Base-by-base conservation (phyloP, 2,113 vertebrate species). In the Mustelus asterias region DNA sequence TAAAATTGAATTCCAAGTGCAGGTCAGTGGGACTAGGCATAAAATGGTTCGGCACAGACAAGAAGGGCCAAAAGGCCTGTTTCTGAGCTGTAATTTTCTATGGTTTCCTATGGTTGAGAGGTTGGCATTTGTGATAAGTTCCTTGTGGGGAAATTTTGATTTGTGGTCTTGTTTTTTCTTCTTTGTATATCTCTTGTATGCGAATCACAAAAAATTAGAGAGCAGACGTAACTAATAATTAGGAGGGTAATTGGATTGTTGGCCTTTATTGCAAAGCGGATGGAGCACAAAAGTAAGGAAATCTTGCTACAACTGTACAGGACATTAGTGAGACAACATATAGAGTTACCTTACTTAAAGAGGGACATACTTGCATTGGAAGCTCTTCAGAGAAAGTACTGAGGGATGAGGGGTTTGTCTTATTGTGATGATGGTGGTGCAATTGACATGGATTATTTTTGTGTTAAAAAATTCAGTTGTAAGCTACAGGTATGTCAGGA, bases 91-190 rank as follows among this genome's bases (percentile, higher is more conserved):
- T n/a, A n/a, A n/a, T n/a, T n/a, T n/a, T n/a, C n/a, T n/a, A n/a
- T n/a, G n/a, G n/a, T n/a, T n/a, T n/a, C n/a, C n/a, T n/a, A n/a
- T 76, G 94, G 70, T 76, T 95, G 94, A 95, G 94, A 72, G 41
- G 94, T 44, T 72, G 67, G 69, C 72, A 95, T 95, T 95, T 95
- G 67, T 95, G 22, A 44, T 70, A 44, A 94, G 48, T 76, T 95
- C 69, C 69, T 76, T 54, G 24, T 18, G 24, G 94, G 67, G 24
- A 76, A 95, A 54, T 72, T 65, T 76, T 76, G 69, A 54, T 76
- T 95, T 95, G 18, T 95, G 94, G 92, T 44, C 63, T 67, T 67
- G 65, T 16, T 67, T 67, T 67, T 67, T 18, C 16, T 67, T 67
- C 18, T 67, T 67, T 16, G 26, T 76, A 8, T 8, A n/a, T 13